phyloP scores from a whole-genome alignment of 2,113 vertebrate species.

The cattle (Bos taurus) region DNA sequence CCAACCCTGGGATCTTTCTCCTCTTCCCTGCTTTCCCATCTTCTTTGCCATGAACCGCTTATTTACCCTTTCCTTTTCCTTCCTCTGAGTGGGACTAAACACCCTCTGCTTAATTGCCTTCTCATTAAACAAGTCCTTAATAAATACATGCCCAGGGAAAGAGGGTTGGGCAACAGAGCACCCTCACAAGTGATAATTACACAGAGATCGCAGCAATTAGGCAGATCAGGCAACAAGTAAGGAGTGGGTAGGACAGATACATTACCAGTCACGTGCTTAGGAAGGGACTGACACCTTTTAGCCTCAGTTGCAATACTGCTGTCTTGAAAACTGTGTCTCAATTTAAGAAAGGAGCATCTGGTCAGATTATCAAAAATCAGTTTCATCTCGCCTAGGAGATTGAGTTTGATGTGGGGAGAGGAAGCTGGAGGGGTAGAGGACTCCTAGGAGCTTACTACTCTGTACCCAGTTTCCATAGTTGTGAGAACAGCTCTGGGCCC shows the following conservation, averaged over 20 bases:
- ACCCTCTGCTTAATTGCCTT: constrained; percentile 28
- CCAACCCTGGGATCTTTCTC: not conserved
- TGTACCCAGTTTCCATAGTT: not conserved
- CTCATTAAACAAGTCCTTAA: constrained; percentile 60
- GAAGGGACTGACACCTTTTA: not conserved
- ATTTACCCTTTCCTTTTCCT: not conserved
- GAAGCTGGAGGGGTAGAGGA: not conserved
- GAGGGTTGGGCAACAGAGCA: constrained; percentile 39
- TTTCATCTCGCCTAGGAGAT: not conserved
- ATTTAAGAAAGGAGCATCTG: not conserved
- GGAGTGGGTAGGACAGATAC: constrained; percentile 19
- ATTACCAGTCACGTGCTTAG: not conserved
- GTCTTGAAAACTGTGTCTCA: not conserved
- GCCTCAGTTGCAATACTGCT: not conserved
- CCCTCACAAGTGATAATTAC: constrained; percentile 67
- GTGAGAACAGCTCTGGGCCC: not conserved
- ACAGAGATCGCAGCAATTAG: constrained; percentile 66
- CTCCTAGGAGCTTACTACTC: not conserved
- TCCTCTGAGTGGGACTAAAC: constrained; percentile 21
- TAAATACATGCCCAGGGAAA: constrained; percentile 61
- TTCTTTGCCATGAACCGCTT: not conserved
- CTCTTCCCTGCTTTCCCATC: not conserved
- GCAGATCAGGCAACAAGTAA: constrained; percentile 50
- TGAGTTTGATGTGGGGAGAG: not conserved
- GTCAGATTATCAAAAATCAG: not conserved